Percentiles rank a stretch among this genome's conserved stretches.
Evolutionary conservation across 2,113 vertebrate species (phyloP).

Genomic region (Malurus elegans): DNA sequence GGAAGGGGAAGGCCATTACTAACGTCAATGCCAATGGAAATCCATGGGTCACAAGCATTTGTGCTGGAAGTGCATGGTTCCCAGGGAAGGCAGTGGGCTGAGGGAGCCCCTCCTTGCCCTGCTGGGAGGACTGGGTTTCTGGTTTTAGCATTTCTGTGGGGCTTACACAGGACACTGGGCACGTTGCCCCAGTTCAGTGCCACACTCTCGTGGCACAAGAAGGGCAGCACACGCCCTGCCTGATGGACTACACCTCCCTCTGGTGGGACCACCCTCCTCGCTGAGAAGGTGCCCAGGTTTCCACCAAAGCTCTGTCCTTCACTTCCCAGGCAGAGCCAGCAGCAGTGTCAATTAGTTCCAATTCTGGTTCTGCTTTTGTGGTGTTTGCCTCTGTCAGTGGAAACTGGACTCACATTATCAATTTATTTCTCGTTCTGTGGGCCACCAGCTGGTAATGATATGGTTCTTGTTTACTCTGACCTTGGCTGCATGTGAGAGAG

Average conservation of each 20-base stretch:
- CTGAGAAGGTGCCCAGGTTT: background rate
- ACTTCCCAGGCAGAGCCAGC: background rate
- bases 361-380: constrained; percentile 13
- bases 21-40: background rate
- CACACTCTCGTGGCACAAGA: rapidly evolving
- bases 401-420: constrained; percentile 16
- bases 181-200: rapidly evolving
- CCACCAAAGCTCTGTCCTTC: background rate
- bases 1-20: background rate
- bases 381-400: background rate
- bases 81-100: background rate
- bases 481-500: constrained; percentile 19
- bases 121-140: background rate
- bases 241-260: rapidly evolving
- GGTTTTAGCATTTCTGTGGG: background rate
- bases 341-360: background rate
- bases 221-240: rapidly evolving
- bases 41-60: rapidly evolving
- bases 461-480: constrained; percentile 11
- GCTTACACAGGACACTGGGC: background rate
- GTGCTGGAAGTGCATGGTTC: rapidly evolving
- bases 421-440: constrained; percentile 26
- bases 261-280: background rate
- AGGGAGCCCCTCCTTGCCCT: background rate
- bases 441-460: constrained; percentile 25